Evolutionary conservation across 1,140 invertebrate species (phyloP).

Genomic region (Tigriopus japonicus): DNA sequence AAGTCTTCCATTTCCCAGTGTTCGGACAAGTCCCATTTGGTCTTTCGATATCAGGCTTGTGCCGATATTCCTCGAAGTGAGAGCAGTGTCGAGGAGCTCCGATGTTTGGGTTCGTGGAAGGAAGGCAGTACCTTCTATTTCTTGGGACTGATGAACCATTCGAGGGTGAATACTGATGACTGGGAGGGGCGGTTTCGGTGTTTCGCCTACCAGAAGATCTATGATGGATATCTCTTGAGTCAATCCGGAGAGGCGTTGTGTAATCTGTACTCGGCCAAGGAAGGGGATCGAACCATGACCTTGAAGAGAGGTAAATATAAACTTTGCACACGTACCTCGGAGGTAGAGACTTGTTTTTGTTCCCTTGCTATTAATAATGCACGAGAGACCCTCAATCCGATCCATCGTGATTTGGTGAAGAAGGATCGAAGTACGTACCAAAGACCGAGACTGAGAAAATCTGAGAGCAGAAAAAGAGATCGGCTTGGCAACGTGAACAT

Average conservation of each 20-base stretch:
- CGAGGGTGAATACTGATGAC: background rate
- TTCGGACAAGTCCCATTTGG: conserved; percentile 52
- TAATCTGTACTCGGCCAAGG: conserved; percentile 2
- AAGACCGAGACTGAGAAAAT: too few species aligned
- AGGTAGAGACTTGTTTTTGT: too few species aligned
- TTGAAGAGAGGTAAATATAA: conserved; percentile 6
- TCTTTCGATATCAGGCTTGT: conserved; percentile 53
- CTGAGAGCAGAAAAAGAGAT: too few species aligned
- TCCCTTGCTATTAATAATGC: too few species aligned
- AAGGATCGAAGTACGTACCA: too few species aligned
- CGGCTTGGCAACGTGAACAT: too few species aligned
- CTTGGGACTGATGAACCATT: conserved; percentile 26
- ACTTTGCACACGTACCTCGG: too few species aligned
- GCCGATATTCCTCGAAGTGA: background rate
- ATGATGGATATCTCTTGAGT: background rate
- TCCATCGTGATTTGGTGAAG: too few species aligned
- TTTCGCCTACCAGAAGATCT: conserved; percentile 1
- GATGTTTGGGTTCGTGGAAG: conserved; percentile 69
- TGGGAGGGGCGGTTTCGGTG: conserved; percentile 6
- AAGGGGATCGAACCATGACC: conserved; percentile 7
- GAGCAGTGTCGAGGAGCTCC: conserved; percentile 54
- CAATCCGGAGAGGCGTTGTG: conserved; percentile 8
- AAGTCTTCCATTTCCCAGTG: conserved; percentile 56
- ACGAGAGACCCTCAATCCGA: too few species aligned
- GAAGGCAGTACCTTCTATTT: conserved; percentile 67